Base-by-base conservation (phyloP, 2,888 invertebrate species). In the Acleris laterana region DNA sequence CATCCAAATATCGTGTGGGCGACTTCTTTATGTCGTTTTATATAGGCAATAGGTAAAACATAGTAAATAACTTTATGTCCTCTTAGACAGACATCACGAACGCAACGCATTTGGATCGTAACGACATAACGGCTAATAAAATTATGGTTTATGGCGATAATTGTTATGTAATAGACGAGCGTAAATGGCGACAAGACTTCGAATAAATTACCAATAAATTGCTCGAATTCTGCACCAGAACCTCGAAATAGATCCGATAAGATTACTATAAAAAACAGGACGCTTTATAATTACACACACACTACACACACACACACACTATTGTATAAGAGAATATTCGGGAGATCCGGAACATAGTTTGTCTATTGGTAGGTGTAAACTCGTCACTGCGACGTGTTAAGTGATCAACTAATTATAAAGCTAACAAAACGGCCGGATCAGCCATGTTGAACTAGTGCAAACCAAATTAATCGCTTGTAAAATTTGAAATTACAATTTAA, bases 121-220 rank as follows among this genome's bases (percentile, higher is more conserved):
- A 65, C 55, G 60, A 65, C 50, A 42, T 64, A 49, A 60, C 42
- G 49, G 19, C 28, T n/a, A 16, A 65, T 64, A 55, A 65, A 60
- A 65, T 46, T 44, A 44, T 49, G 6, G 49, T 60, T 65, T 60
- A 65, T 55, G 50, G 49, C 5, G 25, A 44, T 44, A 60, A 52
- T 64, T 60, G 42, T 50, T 50, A 13, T 55, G 44, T 60, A 65
- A 65, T 59, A 44, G 17, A 44, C 42, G 19, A 44, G 22, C 32
- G 20, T 19, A 65, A 61, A 61, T 46, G 22, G 44, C 50, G 56
- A 51, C 44, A 25, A 50, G 28, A 57, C 22, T 52, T 42, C 17
- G 51, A 9, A 57, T 20, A 19, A 5, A 50, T 13, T 4, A 17
- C 28, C 52, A 20, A 17, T 16, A 50, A 20, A 50, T 50, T n/a